Base-by-base conservation (phyloP, 1,140 invertebrate genomes). In the Drosophila varians region DNA sequence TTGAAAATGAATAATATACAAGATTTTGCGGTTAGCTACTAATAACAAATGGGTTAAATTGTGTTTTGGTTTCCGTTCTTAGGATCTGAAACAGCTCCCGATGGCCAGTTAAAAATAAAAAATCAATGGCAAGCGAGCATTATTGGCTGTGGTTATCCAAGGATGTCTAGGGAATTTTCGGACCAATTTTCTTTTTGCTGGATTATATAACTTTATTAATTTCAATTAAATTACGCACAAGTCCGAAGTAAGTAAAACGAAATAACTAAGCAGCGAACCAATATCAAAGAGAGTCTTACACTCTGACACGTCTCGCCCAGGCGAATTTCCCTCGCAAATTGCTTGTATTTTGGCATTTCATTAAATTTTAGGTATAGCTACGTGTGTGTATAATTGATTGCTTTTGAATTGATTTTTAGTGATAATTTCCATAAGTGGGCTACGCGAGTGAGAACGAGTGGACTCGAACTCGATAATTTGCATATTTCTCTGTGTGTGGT, bases 181-280 rank as follows among this genome's bases (percentile, higher is more conserved):
- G 34, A 48, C 40, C 38, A 49, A 43, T 62, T 73, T 18, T 51
- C 12, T 62, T 53, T 51, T 43, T 65, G 47, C 34, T 64, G 46
- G 76, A 74, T 77, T 86, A 86, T 65, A 53, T 86, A 86, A 56
- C 76, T 84, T 84, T 86, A 86, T 84, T 84, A 60, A 54, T 72
- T 83, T 58, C 49, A 74, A 69, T 82, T 57, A 61, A 69, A 80
- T 48, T 80, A 58, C 70, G 57, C 47, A 64, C 61, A 45, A 55
- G 42, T 69, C 65, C 65, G 64, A 69, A 69, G 55, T 62, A 72
- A 72, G 47, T 72, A 48, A 72, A 72, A 55, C 34, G 56, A 72
- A 72, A 61, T 31, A 66, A 66, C 40, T 53, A 66, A 26, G 62
- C 62, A 65, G 62, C 62, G 36, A 65, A 53, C 55, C 43, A 62